Evolutionary conservation across 2,113 vertebrate genomes (phyloP).

Genomic region (Oxyura jamaicensis): DNA sequence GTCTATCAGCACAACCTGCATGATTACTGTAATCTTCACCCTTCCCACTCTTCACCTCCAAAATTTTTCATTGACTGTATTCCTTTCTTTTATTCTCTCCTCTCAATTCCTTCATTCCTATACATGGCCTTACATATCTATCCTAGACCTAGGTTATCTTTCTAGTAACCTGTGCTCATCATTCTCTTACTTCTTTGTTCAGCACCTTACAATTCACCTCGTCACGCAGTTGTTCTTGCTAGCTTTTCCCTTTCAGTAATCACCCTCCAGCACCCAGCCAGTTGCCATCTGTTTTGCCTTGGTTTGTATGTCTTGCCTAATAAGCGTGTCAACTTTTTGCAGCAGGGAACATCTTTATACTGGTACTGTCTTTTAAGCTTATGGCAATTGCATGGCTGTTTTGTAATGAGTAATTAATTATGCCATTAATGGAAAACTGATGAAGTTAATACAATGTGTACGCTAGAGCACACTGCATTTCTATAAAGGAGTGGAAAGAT

Average conservation of each 20-base stretch:
- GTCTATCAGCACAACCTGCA: accelerated
- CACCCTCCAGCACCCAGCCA: neutral
- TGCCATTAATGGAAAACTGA: neutral
- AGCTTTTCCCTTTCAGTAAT: neutral
- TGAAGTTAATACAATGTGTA: neutral
- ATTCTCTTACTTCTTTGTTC: neutral
- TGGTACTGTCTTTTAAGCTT: neutral
- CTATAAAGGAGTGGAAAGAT: neutral
- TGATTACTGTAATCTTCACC: neutral
- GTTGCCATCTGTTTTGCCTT: neutral
- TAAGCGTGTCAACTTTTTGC: neutral
- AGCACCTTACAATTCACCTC: neutral
- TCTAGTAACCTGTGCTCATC: neutral
- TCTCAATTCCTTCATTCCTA: neutral
- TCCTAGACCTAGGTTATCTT: neutral
- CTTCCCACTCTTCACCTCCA: neutral
- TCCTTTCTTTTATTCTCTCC: neutral
- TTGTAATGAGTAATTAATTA: conserved; percentile 31
- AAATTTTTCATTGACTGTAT: neutral
- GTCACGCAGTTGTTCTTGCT: neutral
- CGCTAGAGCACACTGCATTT: neutral
- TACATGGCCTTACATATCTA: neutral
- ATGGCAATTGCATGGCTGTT: neutral
- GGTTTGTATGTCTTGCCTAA: conserved; percentile 26
- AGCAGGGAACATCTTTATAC: neutral